A percentile compares a stretch with the other conserved stretches of the same genome.
These are phyloP conservation scores for Phoxinus dragarum DNA, from an alignment of 2,797 vertebrate genomes.

Conservation along the genomic window DNA sequence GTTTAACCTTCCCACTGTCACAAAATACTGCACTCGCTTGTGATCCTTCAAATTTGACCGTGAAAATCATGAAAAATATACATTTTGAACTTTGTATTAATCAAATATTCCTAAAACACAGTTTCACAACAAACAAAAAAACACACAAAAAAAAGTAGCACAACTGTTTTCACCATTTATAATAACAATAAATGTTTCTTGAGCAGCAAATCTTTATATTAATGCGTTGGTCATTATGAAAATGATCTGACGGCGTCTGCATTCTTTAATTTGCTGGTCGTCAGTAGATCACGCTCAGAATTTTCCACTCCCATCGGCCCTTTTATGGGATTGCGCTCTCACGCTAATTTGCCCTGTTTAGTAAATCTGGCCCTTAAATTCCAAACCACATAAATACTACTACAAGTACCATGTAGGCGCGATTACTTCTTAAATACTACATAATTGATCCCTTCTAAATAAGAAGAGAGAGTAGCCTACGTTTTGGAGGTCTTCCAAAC, in stretches of 20 bases:
- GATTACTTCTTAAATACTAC: constrained; percentile 3
- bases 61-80: background rate
- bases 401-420: background rate
- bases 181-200: background rate
- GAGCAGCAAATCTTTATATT: background rate
- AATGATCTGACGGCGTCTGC: no score
- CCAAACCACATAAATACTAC: background rate
- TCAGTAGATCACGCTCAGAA: no score
- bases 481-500: constrained; percentile 65
- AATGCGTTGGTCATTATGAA: background rate
- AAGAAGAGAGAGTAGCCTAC: constrained; percentile 51
- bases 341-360: no score
- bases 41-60: background rate
- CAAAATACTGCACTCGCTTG: background rate
- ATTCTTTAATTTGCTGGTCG: no score
- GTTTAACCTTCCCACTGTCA: background rate
- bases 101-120: background rate
- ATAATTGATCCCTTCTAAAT: constrained; percentile 51
- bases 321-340: no score
- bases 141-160: background rate
- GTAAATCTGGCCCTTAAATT: background rate
- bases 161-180: background rate
- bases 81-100: background rate
- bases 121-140: background rate
- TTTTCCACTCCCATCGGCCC: no score